These are phyloP conservation scores for Brenthis hecate DNA, from an alignment of 2,888 invertebrate species.

Conservation along the genomic window DNA sequence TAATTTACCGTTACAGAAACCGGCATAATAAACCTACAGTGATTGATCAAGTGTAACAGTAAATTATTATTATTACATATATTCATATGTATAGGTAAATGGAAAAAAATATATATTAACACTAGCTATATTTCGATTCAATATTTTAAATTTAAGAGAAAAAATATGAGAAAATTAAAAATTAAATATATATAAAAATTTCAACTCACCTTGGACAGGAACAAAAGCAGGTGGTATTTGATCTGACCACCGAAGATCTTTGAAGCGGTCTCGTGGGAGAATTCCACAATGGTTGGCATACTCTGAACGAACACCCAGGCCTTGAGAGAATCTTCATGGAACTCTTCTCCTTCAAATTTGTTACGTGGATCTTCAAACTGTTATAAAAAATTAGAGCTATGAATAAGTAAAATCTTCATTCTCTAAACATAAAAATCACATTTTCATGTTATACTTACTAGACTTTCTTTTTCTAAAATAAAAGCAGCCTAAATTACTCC, in stretches of 20 bases:
- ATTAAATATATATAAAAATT: background rate
- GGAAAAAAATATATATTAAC: too few species aligned
- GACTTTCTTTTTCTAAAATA: too few species aligned
- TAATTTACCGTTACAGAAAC: constrained; percentile 6
- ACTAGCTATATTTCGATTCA: too few species aligned
- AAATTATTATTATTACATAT: background rate
- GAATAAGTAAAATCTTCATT: too few species aligned
- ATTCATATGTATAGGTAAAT: background rate
- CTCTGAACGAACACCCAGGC: constrained; percentile 92
- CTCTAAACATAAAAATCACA: too few species aligned
- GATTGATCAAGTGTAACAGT: constrained; percentile 11
- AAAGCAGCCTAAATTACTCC: too few species aligned
- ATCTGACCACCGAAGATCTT: constrained; percentile 99
- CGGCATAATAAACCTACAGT: background rate
- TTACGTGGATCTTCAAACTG: constrained; percentile 94
- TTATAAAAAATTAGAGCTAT: constrained; percentile 36
- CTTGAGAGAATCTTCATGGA: constrained; percentile 86
- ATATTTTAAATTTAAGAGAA: background rate
- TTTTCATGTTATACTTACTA: too few species aligned
- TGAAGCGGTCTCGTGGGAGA: constrained; percentile 98
- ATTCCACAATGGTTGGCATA: constrained; percentile 95
- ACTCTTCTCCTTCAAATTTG: constrained; percentile 86
- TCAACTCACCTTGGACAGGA: constrained; percentile 89
- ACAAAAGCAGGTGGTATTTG: constrained; percentile 97
- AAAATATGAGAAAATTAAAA: background rate